phyloP scores from a whole-genome alignment of 2,797 vertebrate genomes.

The Lacerta bilineata region DNA sequence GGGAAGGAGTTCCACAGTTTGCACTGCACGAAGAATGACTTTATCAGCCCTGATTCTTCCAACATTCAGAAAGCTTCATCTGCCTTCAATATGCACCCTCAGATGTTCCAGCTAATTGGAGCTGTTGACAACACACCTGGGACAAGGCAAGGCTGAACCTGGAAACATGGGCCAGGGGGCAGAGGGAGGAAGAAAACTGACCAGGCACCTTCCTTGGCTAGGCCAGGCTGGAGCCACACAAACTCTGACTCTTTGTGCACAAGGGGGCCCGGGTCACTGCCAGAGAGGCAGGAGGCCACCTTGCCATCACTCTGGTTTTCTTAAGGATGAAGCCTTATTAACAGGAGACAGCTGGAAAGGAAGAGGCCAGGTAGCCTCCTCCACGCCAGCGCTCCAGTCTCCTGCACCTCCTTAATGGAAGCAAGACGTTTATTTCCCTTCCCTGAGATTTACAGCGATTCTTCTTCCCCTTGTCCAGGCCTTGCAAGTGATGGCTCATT shows the following conservation, averaged over 20 bases:
- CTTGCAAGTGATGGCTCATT: constrained; percentile 24
- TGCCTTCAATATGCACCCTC: background rate
- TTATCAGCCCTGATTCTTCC: too few relatives aligned
- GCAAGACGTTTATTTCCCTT: accelerated
- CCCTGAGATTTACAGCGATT: background rate
- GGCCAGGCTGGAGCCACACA: background rate
- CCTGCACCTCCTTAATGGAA: accelerated
- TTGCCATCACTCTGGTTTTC: background rate
- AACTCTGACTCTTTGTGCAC: accelerated
- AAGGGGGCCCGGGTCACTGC: background rate
- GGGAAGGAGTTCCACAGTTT: too few relatives aligned
- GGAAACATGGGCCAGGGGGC: too few relatives aligned
- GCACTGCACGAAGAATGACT: too few relatives aligned
- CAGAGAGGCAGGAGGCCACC: background rate
- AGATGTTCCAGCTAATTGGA: background rate
- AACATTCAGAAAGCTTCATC: background rate
- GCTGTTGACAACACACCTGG: accelerated
- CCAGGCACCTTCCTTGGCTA: background rate
- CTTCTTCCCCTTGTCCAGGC: background rate
- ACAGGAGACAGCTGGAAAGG: background rate
- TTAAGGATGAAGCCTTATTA: background rate
- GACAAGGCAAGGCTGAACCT: background rate
- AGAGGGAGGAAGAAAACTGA: background rate
- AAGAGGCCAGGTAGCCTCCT: background rate
- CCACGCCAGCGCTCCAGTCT: background rate